Conservation (phyloP, 2,113 vertebrate species). For the Notothenia coriiceps region DNA sequence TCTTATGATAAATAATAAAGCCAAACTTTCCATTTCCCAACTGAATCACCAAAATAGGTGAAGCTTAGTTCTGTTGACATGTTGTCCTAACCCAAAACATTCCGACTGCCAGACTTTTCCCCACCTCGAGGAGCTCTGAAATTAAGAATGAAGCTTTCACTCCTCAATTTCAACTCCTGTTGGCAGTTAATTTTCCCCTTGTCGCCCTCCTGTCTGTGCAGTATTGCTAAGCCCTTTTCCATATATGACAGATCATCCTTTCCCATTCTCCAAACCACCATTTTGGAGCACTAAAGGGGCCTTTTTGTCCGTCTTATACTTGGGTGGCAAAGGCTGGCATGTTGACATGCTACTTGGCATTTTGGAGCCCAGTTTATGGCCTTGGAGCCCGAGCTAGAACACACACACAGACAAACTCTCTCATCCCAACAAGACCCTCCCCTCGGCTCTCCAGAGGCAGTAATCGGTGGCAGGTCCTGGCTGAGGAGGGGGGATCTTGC, state of each 20-base stretch:
- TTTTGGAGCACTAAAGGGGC: conserved; percentile 58
- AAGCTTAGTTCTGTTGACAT: conserved; percentile 10
- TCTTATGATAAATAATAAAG: background rate
- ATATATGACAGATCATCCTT: conserved; percentile 65
- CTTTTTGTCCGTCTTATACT: conserved; percentile 69
- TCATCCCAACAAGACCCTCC: conserved; percentile 44
- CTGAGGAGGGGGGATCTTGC: conserved; percentile 73
- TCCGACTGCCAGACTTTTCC: conserved; percentile 19
- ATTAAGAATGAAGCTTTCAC: conserved; percentile 41
- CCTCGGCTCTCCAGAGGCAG: conserved; percentile 59
- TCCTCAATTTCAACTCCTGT: conserved; percentile 47
- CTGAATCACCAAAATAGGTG: background rate
- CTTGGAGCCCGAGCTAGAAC: conserved; percentile 68
- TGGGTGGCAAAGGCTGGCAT: conserved; percentile 77
- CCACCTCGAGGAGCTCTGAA: conserved; percentile 20
- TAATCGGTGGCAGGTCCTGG: conserved; percentile 78
- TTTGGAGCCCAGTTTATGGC: conserved; percentile 75
- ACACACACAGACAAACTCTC: conserved; percentile 69
- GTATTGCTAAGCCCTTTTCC: conserved; percentile 46
- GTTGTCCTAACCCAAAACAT: conserved; percentile 13
- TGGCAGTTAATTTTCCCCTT: conserved; percentile 45
- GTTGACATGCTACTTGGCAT: conserved; percentile 76
- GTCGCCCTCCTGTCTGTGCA: conserved; percentile 51
- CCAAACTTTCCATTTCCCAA: background rate
- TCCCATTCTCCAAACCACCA: conserved; percentile 59